Evolutionary conservation across 2,113 vertebrate genomes (phyloP).

Genomic region (Neotoma lepida): DNA sequence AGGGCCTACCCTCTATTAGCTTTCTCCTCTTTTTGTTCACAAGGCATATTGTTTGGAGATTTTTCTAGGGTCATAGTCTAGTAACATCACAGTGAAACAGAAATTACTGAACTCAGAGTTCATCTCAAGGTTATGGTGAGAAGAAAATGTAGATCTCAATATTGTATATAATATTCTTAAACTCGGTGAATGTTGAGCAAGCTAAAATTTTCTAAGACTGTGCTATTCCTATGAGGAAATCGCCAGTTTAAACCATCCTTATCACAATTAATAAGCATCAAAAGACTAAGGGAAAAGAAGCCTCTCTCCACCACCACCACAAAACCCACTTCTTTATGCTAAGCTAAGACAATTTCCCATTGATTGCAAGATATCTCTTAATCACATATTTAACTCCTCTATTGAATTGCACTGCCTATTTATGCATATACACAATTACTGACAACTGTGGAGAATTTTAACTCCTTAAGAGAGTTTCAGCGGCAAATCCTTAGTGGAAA

Average conservation of each 20-base stretch:
- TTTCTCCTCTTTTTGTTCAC: not conserved
- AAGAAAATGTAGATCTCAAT: conserved; percentile 49
- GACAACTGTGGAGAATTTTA: conserved; percentile 71
- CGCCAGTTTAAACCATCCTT: conserved; percentile 63
- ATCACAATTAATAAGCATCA: conserved; percentile 68
- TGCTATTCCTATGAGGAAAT: conserved; percentile 63
- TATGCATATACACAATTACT: conserved; percentile 74
- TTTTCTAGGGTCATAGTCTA: conserved; percentile 52
- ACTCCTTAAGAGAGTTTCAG: conserved; percentile 59
- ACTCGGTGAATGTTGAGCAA: conserved; percentile 42
- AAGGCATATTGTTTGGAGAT: conserved; percentile 48
- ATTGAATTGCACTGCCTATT: conserved; percentile 71
- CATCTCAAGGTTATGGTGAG: conserved; percentile 60
- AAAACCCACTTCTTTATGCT: conserved; percentile 60
- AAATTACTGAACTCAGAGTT: conserved; percentile 60
- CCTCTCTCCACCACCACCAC: conserved; percentile 23
- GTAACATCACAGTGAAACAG: conserved; percentile 44
- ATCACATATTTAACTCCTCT: conserved; percentile 75
- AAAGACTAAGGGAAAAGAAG: conserved; percentile 70
- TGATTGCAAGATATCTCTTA: conserved; percentile 75
- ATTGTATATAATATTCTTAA: conserved; percentile 63
- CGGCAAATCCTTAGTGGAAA: conserved; percentile 67
- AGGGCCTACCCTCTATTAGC: conserved; percentile 2
- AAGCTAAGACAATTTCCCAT: conserved; percentile 74
- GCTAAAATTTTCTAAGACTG: conserved; percentile 65